phyloP scores from a whole-genome alignment of 2,113 vertebrate genomes.

The Butorides virescens region DNA sequence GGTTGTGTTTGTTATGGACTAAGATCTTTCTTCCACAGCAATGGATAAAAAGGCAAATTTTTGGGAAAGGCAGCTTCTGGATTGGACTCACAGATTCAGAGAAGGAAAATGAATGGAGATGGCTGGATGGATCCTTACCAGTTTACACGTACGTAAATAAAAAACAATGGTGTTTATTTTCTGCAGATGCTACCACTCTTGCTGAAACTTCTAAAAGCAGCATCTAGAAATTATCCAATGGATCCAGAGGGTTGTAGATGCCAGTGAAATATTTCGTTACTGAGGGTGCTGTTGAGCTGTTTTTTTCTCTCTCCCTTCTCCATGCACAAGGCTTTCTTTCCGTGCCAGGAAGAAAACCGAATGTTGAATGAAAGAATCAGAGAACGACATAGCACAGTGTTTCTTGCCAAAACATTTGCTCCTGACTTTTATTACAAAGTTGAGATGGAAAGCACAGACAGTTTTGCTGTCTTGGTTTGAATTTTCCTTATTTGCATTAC shows the following conservation, averaged over 20 bases:
- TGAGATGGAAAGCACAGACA: not conserved
- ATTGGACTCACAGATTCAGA: constrained; percentile 88
- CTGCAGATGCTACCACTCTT: not conserved
- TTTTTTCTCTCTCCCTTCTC: not conserved
- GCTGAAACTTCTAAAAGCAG: not conserved
- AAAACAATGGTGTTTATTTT: not conserved
- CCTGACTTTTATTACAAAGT: not conserved
- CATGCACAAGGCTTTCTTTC: not conserved
- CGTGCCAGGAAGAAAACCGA: constrained; percentile 26
- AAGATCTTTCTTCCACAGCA: constrained; percentile 73
- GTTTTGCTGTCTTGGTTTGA: not conserved
- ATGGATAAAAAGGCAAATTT: constrained; percentile 86
- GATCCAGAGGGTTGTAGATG: not conserved
- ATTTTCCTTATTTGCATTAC: constrained; percentile 4
- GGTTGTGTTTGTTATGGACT: not conserved
- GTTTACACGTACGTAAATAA: constrained; percentile 84
- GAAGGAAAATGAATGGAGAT: constrained; percentile 87
- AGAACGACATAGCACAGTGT: not conserved
- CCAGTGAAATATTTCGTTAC: not conserved
- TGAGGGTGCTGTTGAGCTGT: not conserved
- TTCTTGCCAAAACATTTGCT: not conserved
- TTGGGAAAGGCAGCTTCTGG: constrained; percentile 88
- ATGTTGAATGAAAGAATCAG: constrained; percentile 25
- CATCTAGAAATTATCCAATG: not conserved
- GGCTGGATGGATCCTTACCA: constrained; percentile 86